phyloP scores from a whole-genome alignment of 2,113 vertebrate species.

The Emydura subglobosa region DNA sequence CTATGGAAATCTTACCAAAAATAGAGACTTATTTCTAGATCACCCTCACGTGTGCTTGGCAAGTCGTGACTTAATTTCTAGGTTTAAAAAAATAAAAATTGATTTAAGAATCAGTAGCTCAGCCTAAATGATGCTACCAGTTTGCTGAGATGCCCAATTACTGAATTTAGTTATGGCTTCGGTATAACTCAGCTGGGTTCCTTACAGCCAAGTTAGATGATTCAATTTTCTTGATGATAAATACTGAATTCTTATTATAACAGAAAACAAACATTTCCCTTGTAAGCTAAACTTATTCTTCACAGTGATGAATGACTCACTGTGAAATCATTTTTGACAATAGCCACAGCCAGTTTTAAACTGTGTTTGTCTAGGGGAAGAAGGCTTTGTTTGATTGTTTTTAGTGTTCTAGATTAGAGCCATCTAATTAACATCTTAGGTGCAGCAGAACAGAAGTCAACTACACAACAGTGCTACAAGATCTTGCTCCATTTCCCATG shows the following conservation, averaged over 20 bases:
- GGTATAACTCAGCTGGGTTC: slow-evolving; percentile 34
- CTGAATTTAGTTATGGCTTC: slow-evolving; percentile 25
- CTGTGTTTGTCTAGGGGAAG: slow-evolving; percentile 22
- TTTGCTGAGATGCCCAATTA: slow-evolving; percentile 24
- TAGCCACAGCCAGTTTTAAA: slow-evolving; percentile 45
- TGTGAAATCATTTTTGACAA: slow-evolving; percentile 69
- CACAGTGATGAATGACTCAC: slow-evolving; percentile 67
- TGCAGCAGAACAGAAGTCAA: not conserved
- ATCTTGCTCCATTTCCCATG: slow-evolving; percentile 35
- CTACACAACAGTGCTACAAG: not conserved
- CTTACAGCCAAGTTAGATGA: slow-evolving; percentile 34
- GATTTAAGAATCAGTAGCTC: not conserved
- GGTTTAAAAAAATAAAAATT: not conserved
- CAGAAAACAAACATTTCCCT: slow-evolving; percentile 71
- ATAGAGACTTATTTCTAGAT: not conserved
- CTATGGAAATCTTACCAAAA: too few relatives aligned
- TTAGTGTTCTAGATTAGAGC: not conserved
- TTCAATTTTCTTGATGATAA: slow-evolving; percentile 62
- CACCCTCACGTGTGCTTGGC: not conserved
- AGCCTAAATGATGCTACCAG: not conserved
- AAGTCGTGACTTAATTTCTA: not conserved
- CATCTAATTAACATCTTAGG: not conserved
- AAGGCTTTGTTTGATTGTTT: slow-evolving; percentile 5
- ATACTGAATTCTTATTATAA: slow-evolving; percentile 55
- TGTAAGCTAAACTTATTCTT: slow-evolving; percentile 61